A percentile compares a stretch with the other conserved stretches of the same genome.
Conservation (phyloP, 2,113 vertebrate genomes). For the Anoplopoma fimbria region DNA sequence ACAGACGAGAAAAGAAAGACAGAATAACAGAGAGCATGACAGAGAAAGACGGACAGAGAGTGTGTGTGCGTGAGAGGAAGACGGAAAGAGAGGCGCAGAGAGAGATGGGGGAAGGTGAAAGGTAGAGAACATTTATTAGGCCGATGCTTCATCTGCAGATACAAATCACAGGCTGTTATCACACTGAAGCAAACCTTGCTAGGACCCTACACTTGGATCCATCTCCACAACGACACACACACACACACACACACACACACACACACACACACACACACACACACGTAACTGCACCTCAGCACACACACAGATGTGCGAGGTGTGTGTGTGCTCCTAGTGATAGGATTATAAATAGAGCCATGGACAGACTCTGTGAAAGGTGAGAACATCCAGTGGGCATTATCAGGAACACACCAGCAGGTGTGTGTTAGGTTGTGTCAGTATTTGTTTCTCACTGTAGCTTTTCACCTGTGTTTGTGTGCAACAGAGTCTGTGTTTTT, state of each 20-base stretch:
- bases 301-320: slow-evolving; percentile 35
- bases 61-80: slow-evolving; percentile 41
- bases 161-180: slow-evolving; percentile 84
- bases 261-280: slow-evolving; percentile 48
- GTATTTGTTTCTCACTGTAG: not conserved
- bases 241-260: slow-evolving; percentile 43
- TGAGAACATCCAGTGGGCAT: slow-evolving; percentile 74
- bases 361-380: slow-evolving; percentile 70
- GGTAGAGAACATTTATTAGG: slow-evolving; percentile 79
- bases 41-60: slow-evolving; percentile 51
- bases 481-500: slow-evolving; percentile 1
- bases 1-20: slow-evolving; percentile 14
- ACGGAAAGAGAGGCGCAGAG: slow-evolving; percentile 39
- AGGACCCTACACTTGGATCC: slow-evolving; percentile 72
- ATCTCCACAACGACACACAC: slow-evolving; percentile 67
- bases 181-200: slow-evolving; percentile 79
- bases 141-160: slow-evolving; percentile 82
- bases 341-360: slow-evolving; percentile 78
- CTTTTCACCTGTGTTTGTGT: not conserved
- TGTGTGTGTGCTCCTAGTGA: slow-evolving; percentile 58
- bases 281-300: slow-evolving; percentile 19
- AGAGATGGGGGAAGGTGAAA: slow-evolving; percentile 69
- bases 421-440: not conserved
- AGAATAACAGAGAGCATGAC: slow-evolving; percentile 40
- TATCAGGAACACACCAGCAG: slow-evolving; percentile 66